Evolutionary conservation across 2,113 vertebrate genomes (phyloP), one percentile per base, ranked within the genome.

Genomic region (Gymnorhina tibicen): DNA sequence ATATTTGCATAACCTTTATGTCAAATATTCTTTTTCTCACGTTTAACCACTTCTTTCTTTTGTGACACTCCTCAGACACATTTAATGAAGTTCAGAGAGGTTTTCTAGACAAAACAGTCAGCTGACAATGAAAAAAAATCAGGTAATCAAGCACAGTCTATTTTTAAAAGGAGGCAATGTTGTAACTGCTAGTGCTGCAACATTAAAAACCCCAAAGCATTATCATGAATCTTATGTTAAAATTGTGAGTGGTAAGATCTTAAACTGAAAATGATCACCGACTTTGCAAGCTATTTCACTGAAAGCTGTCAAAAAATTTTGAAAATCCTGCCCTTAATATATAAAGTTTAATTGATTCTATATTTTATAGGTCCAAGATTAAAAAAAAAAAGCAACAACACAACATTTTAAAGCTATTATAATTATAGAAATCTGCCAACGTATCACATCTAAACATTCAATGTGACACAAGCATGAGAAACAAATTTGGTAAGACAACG

Each of bases 401-500:
- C n/a, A 35, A 3, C 11, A n/a, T 83, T 81, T 62, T 62, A 13
- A 64, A 77, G 33, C 11, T 85, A 42, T 33, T 77, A 42, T 4
- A 37, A 19, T 70, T 85, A 66, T 23, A 74, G 21, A 74, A 91
- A 21, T 68, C 55, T 89, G 33, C 39, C 60, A 44, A 39, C 28
- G 23, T 39, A 92, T 44, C 24, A 83, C 30, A 60, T 89, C 62
- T 44, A 63, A 52, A 70, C 4, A 50, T 94, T 63, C 68, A 13
- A 4, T 58, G 39, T 87, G 86, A 74, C 53, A 91, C n/a, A 87
- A 93, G 24, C 16, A 67, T 46, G 7, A 41, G 33, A 92, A 91
- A 96, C 68, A 80, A 92, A 96, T 94, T 39, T 86, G 24, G 9
- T 64, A 63, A 84, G 92, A 87, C 70, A 69, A 89, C 55, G 69